Base-by-base conservation (phyloP, 2,888 invertebrate species). In the Drosophila lacicola region DNA sequence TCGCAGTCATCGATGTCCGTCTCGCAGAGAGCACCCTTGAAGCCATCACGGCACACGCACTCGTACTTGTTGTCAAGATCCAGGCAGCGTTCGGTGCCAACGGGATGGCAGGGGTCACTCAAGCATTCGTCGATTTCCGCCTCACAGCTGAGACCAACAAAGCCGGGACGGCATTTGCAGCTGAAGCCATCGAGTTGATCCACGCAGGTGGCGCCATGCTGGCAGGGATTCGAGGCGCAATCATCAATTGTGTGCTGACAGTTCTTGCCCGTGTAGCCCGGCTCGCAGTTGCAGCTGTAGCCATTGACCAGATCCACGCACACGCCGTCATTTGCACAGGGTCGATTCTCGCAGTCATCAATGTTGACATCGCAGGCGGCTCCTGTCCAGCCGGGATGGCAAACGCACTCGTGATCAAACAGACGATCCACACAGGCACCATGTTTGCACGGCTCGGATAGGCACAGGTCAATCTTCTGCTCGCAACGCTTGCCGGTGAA, bases 401-500 rank as follows among this genome's bases (percentile, higher is more conserved):
- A 99, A 53, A 98, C 94, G 83, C 98, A 98, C 91, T 97, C 95
- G 90, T 97, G 96, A 49, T 95, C 94, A 92, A 97, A 98, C 0
- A 98, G 94, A 83, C 96, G 96, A 90, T 99, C 99, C 0, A 97
- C 96, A 90, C 99, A 99, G 42, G 97, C 94, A 13, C 98, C 98
- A 90, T 99, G 98, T 86, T 96, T 95, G 92, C 99, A 99, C 0
- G 99, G 98, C 86, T 95, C 96, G 55, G 95, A 95, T 1, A 95
- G 94, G 91, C 99, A 99, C 2, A 99, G 94, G 90, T 99, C 97
- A 58, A 99, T 96, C 91, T 99, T 99, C 81, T 96, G 96, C 85
- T 99, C 97, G 89, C 99, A 99, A 39, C 98, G 95, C 92, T 98
- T 98, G 41, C 99, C 99, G 11, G 97, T 96, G 90, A 98, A 99